These are phyloP conservation scores for Notocelia uddmanniana DNA, from an alignment of 2,888 invertebrate species.

Conservation along the genomic window DNA sequence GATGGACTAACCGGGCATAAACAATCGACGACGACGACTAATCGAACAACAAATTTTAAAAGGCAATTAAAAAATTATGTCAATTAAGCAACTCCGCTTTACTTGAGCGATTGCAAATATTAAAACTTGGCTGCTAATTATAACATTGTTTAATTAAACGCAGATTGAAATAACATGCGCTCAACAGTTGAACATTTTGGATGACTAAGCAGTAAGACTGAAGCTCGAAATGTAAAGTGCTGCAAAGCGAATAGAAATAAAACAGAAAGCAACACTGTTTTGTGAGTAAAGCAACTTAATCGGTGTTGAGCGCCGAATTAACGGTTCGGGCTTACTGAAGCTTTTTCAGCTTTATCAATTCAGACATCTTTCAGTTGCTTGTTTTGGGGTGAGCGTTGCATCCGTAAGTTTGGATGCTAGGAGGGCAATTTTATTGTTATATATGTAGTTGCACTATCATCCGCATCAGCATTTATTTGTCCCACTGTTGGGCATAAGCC, in stretches of 20 bases:
- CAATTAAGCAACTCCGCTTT: slow-evolving; percentile 39
- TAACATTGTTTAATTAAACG: slow-evolving; percentile 34
- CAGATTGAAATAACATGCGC: slow-evolving; percentile 38
- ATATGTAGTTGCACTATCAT: too few species aligned
- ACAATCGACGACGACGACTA: too few species aligned
- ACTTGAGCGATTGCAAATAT: slow-evolving; percentile 22
- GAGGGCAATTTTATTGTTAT: background rate
- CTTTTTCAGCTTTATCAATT: slow-evolving; percentile 60
- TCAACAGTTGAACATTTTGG: slow-evolving; percentile 37
- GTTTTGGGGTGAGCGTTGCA: slow-evolving; percentile 6
- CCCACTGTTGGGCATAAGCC: too few species aligned
- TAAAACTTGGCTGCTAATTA: slow-evolving; percentile 34
- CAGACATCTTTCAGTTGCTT: slow-evolving; percentile 51
- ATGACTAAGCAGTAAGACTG: slow-evolving; percentile 32
- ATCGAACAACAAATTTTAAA: slow-evolving; percentile 19
- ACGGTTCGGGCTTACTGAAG: slow-evolving; percentile 55
- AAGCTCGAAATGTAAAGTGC: slow-evolving; percentile 35
- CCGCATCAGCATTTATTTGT: too few species aligned
- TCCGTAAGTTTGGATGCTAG: background rate
- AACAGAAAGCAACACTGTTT: slow-evolving; percentile 43
- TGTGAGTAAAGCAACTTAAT: slow-evolving; percentile 51
- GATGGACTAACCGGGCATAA: background rate
- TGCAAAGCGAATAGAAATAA: slow-evolving; percentile 38
- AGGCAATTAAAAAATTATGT: slow-evolving; percentile 36
- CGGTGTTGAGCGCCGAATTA: slow-evolving; percentile 55